Percentiles rank a stretch among this genome's conserved stretches.
These are phyloP conservation scores for Galaxias olidus DNA, from an alignment of 2,797 vertebrate genomes.

Conservation along the genomic window DNA sequence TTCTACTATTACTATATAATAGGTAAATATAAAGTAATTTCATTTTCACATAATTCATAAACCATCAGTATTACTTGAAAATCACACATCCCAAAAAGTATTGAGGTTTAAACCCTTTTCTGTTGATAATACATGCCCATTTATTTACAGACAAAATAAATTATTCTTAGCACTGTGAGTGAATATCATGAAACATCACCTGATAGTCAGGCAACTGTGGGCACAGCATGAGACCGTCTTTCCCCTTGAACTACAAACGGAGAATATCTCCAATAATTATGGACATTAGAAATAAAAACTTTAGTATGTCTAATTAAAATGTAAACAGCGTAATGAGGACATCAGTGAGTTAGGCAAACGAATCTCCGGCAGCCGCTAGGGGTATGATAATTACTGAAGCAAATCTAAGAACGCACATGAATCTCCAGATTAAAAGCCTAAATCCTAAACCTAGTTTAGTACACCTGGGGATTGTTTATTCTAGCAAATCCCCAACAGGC, in stretches of 20 bases:
- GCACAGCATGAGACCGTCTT: constrained; percentile 22
- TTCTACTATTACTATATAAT: no score
- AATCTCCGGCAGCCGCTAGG: constrained; percentile 90
- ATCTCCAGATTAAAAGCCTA: constrained; percentile 98
- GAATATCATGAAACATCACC: neutral
- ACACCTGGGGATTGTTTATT: constrained; percentile 88
- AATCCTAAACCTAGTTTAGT: constrained; percentile 91
- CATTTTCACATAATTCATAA: no score
- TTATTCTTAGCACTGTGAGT: constrained; percentile 15
- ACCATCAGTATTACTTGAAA: no score
- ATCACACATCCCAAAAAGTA: no score
- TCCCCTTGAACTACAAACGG: constrained; percentile 40
- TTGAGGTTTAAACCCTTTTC: no score
- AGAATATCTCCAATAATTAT: constrained; percentile 49
- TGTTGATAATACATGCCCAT: no score
- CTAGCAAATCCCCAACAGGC: constrained; percentile 86
- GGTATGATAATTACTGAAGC: constrained; percentile 97
- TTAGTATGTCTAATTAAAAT: constrained; percentile 97
- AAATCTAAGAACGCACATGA: constrained; percentile 93
- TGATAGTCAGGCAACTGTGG: constrained; percentile 14
- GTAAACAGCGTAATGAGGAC: constrained; percentile 98
- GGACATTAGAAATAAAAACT: constrained; percentile 82
- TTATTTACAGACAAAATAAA: no score
- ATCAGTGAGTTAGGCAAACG: constrained; percentile 95
- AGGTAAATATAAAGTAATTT: no score